These are phyloP conservation scores for Nasonovia ribisnigri DNA, from an alignment of 2,888 invertebrate species.

Conservation along the genomic window DNA sequence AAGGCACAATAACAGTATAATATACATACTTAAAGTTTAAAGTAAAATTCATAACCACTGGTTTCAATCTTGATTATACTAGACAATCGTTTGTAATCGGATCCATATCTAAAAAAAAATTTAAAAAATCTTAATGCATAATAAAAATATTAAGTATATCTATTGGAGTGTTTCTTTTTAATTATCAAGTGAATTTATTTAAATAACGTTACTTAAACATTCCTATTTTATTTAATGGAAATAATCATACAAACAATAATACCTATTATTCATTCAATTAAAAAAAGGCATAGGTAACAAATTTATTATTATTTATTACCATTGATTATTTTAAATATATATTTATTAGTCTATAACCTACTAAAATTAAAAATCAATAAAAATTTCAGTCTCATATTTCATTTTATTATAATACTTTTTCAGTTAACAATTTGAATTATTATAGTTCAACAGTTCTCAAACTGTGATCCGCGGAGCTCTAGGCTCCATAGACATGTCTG, in stretches of 20 bases:
- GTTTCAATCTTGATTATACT: not conserved
- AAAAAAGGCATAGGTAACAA: too few relatives aligned
- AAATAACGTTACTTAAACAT: not conserved
- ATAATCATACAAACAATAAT: not conserved
- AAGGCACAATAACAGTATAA: not conserved
- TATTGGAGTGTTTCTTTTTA: not conserved
- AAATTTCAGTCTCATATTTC: too few relatives aligned
- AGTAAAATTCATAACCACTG: not conserved
- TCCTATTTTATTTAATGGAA: not conserved
- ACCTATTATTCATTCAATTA: not conserved
- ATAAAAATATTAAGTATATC: not conserved
- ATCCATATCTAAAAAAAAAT: constrained; percentile 32
- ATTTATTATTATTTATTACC: too few relatives aligned
- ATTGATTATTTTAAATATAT: too few relatives aligned
- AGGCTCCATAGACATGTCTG: too few relatives aligned
- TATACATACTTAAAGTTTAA: not conserved
- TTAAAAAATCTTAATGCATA: not conserved
- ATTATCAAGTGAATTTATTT: not conserved
- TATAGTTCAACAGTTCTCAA: too few relatives aligned
- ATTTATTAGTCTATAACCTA: too few relatives aligned
- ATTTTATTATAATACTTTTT: too few relatives aligned
- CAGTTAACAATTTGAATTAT: too few relatives aligned
- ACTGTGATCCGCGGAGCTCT: too few relatives aligned
- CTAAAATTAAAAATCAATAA: too few relatives aligned
- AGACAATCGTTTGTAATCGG: not conserved